These are phyloP conservation scores for Platorchestia sp. DNA, from an alignment of 1,140 invertebrate genomes.

Conservation along the genomic window DNA sequence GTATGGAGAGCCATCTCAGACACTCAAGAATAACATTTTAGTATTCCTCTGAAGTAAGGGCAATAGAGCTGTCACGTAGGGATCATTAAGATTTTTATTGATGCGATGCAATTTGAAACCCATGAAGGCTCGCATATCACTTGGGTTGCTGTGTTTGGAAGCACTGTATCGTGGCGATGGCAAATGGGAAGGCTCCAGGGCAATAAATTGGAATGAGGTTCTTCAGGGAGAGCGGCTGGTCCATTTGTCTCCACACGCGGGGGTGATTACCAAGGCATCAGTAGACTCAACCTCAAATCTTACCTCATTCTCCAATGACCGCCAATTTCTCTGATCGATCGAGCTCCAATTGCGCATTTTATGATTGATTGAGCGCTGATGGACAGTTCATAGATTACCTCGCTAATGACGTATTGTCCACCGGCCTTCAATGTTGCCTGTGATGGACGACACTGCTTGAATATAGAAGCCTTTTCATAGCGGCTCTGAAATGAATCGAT, in stretches of 20 bases:
- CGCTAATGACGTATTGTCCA: background rate
- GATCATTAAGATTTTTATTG: conserved; percentile 10
- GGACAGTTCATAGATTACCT: conserved; percentile 32
- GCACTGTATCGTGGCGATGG: background rate
- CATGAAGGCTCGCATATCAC: background rate
- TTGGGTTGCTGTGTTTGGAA: background rate
- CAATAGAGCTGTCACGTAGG: background rate
- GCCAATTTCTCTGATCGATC: conserved; percentile 30
- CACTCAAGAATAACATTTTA: background rate
- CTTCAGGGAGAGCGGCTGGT: background rate
- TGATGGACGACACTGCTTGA: background rate
- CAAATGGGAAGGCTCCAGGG: background rate
- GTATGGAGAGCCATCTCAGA: background rate
- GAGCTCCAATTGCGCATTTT: conserved; percentile 1
- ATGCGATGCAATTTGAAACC: background rate
- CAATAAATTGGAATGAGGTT: conserved; percentile 42
- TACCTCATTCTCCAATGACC: conserved; percentile 19
- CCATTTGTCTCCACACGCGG: conserved; percentile 12
- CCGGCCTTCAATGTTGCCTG: background rate
- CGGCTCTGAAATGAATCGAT: background rate
- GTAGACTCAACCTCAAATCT: conserved; percentile 2
- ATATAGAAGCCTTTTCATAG: background rate
- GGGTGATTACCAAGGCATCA: conserved; percentile 3
- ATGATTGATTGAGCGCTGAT: conserved; percentile 25
- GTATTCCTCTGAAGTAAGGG: background rate